Conservation (phyloP, 2,113 vertebrate species). For the Gnathonemus longibarbis region DNA sequence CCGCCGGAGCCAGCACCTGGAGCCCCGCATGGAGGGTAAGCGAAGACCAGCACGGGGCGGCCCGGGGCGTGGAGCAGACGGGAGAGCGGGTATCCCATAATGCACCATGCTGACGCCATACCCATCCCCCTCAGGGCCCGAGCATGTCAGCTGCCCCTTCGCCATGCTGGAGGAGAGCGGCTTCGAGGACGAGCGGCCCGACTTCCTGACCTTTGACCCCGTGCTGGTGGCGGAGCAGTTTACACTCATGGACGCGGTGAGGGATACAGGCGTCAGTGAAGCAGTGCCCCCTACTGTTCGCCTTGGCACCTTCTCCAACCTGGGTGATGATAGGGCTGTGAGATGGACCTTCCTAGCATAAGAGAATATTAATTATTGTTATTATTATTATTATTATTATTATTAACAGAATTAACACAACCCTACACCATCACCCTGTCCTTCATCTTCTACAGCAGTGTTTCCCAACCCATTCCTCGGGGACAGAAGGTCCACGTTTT, state of each 20-base stretch:
- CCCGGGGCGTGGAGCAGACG: not conserved
- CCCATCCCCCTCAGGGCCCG: slow-evolving; percentile 37
- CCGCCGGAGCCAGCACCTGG: slow-evolving; percentile 72
- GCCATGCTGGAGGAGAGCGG: slow-evolving; percentile 74
- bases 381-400: not conserved
- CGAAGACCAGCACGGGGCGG: not conserved
- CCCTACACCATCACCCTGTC: not conserved
- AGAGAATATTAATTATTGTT: not conserved
- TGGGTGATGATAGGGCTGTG: not conserved
- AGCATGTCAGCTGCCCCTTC: slow-evolving; percentile 68
- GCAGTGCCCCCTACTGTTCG: not conserved
- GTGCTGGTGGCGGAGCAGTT: slow-evolving; percentile 95
- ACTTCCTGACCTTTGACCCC: slow-evolving; percentile 81
- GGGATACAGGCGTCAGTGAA: slow-evolving; percentile 26
- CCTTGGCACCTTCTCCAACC: not conserved
- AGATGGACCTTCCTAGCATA: not conserved
- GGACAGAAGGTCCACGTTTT: not conserved
- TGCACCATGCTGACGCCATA: not conserved
- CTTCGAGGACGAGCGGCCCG: slow-evolving; percentile 68
- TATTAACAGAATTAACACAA: not conserved
- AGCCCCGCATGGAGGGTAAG: slow-evolving; percentile 71
- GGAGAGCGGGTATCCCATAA: not conserved
- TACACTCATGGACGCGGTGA: slow-evolving; percentile 95
- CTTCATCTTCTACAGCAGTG: not conserved
- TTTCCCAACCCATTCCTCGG: not conserved